Conservation (phyloP, 2,113 vertebrate genomes). For the Anhinga rufa region DNA sequence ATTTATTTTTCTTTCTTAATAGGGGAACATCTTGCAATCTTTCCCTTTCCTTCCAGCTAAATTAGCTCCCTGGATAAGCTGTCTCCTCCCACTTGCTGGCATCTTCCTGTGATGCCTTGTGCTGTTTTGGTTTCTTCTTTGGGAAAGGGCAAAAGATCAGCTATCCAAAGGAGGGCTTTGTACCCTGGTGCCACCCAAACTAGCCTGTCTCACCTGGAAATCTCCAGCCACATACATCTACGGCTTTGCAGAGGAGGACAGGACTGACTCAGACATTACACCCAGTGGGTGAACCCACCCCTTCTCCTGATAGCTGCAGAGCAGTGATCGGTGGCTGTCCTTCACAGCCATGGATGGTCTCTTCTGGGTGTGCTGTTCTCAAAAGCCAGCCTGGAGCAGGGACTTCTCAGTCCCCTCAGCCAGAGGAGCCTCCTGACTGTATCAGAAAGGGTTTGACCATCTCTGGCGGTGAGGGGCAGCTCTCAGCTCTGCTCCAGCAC, state of each 20-base stretch:
- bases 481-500: neutral
- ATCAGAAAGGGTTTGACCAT: neutral
- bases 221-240: fast-evolving
- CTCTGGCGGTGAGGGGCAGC: neutral
- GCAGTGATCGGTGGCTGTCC: fast-evolving
- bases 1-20: neutral
- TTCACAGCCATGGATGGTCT: neutral
- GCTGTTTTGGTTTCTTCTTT: neutral
- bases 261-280: neutral
- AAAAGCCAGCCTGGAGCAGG: neutral
- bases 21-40: neutral
- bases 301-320: neutral
- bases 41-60: neutral
- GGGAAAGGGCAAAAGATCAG: neutral
- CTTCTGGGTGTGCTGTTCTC: neutral
- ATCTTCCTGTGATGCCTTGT: neutral
- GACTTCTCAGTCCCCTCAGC: neutral
- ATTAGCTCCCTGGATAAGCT: neutral
- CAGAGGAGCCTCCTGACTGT: neutral
- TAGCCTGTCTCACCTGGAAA: neutral
- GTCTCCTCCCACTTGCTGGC: neutral
- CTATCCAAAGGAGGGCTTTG: neutral
- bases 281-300: neutral
- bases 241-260: neutral
- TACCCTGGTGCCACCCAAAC: neutral